A percentile compares a stretch with the other conserved stretches of the same genome.
These are phyloP conservation scores for Donacobius atricapilla DNA, from an alignment of 2,113 vertebrate species.

Conservation along the genomic window DNA sequence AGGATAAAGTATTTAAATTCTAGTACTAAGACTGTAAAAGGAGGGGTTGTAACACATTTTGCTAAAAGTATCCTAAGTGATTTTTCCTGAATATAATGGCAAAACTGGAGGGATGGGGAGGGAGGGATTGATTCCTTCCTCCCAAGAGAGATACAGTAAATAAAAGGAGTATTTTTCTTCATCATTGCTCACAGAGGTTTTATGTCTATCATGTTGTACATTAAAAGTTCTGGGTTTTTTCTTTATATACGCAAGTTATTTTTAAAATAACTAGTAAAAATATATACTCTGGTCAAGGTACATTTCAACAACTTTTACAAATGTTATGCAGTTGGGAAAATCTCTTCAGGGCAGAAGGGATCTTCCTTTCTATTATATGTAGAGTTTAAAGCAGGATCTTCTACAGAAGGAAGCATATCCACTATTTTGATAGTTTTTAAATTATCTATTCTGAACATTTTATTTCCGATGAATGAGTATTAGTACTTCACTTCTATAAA, in stretches of 20 bases:
- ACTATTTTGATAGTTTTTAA: neutral
- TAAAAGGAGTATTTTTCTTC: neutral
- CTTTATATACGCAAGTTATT: neutral
- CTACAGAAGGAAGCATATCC: neutral
- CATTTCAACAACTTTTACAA: neutral
- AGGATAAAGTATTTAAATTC: neutral
- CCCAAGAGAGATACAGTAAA: neutral
- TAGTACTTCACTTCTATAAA: neutral
- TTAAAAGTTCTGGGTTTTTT: neutral
- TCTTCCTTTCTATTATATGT: neutral
- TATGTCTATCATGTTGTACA: neutral
- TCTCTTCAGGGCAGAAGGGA: neutral
- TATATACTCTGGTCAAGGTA: neutral
- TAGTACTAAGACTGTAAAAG: neutral
- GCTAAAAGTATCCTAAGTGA: neutral
- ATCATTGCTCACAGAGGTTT: neutral
- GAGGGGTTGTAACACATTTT: neutral
- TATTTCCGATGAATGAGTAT: neutral
- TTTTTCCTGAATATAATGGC: neutral
- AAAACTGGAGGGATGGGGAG: rapidly evolving
- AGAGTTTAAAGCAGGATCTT: neutral
- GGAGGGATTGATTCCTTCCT: rapidly evolving
- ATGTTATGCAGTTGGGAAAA: neutral
- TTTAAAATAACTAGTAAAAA: neutral
- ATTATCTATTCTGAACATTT: neutral